Evolutionary conservation across 1,140 invertebrate species (phyloP).

Genomic region (Tribolium castaneum): DNA sequence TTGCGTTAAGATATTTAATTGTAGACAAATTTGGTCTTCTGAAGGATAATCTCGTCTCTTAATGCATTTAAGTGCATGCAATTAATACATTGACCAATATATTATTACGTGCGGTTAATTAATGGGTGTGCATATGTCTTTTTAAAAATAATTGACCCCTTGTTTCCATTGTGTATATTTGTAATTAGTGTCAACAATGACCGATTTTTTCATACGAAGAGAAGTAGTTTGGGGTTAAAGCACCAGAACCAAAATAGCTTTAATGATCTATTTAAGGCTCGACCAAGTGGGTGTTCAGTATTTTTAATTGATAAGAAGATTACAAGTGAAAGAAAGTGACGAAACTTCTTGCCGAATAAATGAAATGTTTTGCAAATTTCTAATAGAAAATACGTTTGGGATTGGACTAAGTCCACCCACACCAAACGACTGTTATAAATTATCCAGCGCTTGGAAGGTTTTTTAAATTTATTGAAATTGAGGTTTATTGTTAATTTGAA

Average conservation of each 20-base stretch:
- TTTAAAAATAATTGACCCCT: constrained; percentile 8
- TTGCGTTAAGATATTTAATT: not conserved
- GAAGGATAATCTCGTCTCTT: constrained; percentile 2
- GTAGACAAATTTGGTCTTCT: not conserved
- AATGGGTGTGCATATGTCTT: not conserved
- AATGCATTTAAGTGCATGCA: not conserved
- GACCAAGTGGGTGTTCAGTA: not conserved
- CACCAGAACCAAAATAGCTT: not conserved
- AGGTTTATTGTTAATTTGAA: not conserved
- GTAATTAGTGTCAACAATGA: not conserved
- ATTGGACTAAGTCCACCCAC: not conserved
- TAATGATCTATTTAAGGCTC: not conserved
- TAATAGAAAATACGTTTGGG: not conserved
- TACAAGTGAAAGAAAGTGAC: not conserved
- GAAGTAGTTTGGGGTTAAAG: not conserved
- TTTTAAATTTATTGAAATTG: not conserved
- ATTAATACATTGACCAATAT: constrained; percentile 16
- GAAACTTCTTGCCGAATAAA: not conserved
- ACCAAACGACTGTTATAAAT: not conserved
- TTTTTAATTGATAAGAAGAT: not conserved
- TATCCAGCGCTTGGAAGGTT: not conserved
- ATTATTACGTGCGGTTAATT: not conserved
- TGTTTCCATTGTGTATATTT: not conserved
- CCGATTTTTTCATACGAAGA: not conserved
- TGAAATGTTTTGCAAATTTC: not conserved